These are phyloP conservation scores for Gallinago stenura DNA, from an alignment of 2,797 vertebrate genomes.

Conservation along the genomic window DNA sequence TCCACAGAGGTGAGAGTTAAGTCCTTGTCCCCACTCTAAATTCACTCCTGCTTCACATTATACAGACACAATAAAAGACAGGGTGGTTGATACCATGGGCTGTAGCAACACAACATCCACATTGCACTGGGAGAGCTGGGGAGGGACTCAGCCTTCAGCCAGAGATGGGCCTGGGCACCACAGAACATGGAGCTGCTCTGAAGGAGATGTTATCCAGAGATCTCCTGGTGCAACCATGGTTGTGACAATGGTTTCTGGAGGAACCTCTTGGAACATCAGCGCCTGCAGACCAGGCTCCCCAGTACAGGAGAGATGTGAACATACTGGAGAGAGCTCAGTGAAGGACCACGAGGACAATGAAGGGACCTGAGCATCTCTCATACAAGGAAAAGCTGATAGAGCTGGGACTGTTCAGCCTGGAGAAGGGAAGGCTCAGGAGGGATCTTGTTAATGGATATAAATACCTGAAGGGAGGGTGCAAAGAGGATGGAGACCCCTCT, in stretches of 20 bases:
- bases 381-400: background rate
- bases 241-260: background rate
- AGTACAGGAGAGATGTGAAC: rapidly evolving
- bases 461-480: background rate
- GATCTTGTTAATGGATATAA: background rate
- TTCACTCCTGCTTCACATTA: background rate
- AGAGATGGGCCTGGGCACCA: background rate
- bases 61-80: background rate
- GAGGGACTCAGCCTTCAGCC: background rate
- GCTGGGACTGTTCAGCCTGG: background rate
- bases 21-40: background rate
- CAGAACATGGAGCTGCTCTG: background rate
- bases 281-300: background rate
- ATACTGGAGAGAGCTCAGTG: background rate
- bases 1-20: background rate
- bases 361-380: background rate
- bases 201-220: background rate
- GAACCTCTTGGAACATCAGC: background rate
- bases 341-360: background rate
- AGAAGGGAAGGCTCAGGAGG: background rate
- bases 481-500: background rate
- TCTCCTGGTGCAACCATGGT: background rate
- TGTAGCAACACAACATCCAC: background rate
- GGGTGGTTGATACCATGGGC: background rate
- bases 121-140: background rate